Percentiles rank a stretch among this genome's conserved stretches.
phyloP scores from a whole-genome alignment of 2,888 invertebrate genomes.

The Drosophila emarginata region DNA sequence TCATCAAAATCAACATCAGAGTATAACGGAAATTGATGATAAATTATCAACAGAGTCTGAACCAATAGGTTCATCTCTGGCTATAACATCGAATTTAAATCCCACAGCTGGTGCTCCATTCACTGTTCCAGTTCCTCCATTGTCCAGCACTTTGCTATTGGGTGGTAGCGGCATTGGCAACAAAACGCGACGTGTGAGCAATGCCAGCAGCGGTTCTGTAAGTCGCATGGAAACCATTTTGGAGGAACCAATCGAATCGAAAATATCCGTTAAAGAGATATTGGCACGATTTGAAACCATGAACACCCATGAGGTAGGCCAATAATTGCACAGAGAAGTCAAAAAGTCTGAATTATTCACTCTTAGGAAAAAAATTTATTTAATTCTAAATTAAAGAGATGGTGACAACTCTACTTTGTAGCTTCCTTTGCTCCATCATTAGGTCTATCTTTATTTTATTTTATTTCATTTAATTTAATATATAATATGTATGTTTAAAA shows the following conservation, averaged over 20 bases:
- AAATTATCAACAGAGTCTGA: slow-evolving; percentile 1
- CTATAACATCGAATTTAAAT: background rate
- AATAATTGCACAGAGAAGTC: background rate
- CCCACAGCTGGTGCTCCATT: background rate
- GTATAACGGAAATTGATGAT: slow-evolving; percentile 3
- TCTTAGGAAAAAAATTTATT: no score
- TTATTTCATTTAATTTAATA: no score
- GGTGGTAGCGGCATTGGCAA: slow-evolving; percentile 16
- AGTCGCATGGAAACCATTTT: slow-evolving; percentile 92
- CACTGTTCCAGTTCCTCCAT: background rate
- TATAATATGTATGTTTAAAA: no score
- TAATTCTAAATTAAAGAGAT: no score
- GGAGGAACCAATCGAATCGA: slow-evolving; percentile 90
- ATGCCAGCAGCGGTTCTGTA: slow-evolving; percentile 84
- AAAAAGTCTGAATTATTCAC: no score
- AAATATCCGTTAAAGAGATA: slow-evolving; percentile 92
- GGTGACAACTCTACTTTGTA: no score
- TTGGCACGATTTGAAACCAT: slow-evolving; percentile 91
- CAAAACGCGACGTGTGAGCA: slow-evolving; percentile 80
- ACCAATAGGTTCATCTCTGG: background rate
- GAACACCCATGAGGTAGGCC: slow-evolving; percentile 81
- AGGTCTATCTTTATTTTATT: no score
- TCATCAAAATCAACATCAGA: slow-evolving; percentile 2
- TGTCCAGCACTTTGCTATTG: slow-evolving; percentile 32
- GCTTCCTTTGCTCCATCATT: no score